phyloP scores from a whole-genome alignment of 92 coral and sea anemone species.

The Desmophyllum pertusum region DNA sequence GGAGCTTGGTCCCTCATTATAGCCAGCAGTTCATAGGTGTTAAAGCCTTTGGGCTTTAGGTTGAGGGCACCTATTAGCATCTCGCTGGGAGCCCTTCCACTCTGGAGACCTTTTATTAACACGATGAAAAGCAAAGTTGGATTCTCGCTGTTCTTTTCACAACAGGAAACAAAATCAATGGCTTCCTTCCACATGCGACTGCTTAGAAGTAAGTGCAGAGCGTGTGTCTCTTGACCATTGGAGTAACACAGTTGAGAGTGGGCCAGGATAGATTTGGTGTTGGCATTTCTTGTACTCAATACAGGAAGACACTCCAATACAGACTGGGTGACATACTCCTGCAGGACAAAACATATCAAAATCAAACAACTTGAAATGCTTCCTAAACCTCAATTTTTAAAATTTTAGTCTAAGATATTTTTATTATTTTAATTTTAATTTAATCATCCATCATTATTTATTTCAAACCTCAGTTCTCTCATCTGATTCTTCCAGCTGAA shows the following conservation, averaged over 20 bases:
- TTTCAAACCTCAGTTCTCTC: constrained; percentile 58
- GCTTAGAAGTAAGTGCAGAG: constrained; percentile 79
- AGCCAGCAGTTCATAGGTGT: constrained; percentile 66
- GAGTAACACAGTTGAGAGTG: constrained; percentile 79
- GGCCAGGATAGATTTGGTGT: constrained; percentile 57
- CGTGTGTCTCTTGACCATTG: constrained; percentile 85
- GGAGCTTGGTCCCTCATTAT: constrained; percentile 55
- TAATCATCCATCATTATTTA: neutral
- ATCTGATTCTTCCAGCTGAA: constrained; percentile 53
- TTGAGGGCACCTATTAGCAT: constrained; percentile 68
- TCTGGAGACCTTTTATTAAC: constrained; percentile 71
- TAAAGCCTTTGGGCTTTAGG: constrained; percentile 61
- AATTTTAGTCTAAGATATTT: neutral
- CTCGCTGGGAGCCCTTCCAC: constrained; percentile 58
- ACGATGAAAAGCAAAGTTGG: constrained; percentile 55
- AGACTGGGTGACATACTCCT: constrained; percentile 85
- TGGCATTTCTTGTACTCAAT: constrained; percentile 59
- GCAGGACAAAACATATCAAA: neutral
- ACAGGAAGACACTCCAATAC: constrained; percentile 85
- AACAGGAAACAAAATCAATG: constrained; percentile 66
- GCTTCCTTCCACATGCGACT: constrained; percentile 84
- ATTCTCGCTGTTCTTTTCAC: constrained; percentile 52
- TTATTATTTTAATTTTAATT: neutral
- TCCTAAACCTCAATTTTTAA: no score
- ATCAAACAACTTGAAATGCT: neutral